A percentile compares a stretch with the other conserved stretches of the same genome.
Evolutionary conservation across 2,888 invertebrate species (phyloP).

Genomic region (Eulithis testata): DNA sequence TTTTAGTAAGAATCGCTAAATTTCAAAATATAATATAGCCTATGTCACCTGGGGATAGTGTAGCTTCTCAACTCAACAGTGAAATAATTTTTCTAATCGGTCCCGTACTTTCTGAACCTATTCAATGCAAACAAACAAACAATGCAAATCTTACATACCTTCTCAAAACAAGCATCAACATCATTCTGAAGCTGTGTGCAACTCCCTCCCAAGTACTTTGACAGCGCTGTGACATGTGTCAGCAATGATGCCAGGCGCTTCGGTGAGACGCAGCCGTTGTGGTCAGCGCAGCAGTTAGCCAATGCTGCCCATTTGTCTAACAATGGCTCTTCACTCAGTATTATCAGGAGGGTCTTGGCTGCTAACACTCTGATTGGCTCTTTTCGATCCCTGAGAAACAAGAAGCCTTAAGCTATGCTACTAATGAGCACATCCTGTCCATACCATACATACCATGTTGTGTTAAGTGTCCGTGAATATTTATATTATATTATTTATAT

Average conservation of each 20-base stretch:
- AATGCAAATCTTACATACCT: conserved; percentile 69
- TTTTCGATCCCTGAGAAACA: conserved; percentile 80
- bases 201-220: conserved; percentile 84
- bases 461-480: too few species aligned
- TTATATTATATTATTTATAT: too few species aligned
- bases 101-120: too few species aligned
- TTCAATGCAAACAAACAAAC: too few species aligned
- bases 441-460: too few species aligned
- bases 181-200: conserved; percentile 87
- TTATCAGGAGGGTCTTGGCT: conserved; percentile 87
- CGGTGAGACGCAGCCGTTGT: conserved; percentile 89
- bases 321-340: conserved; percentile 87
- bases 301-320: conserved; percentile 87
- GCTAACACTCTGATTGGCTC: conserved; percentile 87
- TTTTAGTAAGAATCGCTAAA: too few species aligned
- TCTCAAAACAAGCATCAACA: conserved; percentile 89
- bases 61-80: too few species aligned
- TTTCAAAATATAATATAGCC: too few species aligned
- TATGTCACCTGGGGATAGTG: too few species aligned
- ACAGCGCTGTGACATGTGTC: conserved; percentile 85
- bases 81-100: too few species aligned
- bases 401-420: neutral
- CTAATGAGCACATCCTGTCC: too few species aligned
- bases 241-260: conserved; percentile 86
- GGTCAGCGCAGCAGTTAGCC: conserved; percentile 89